A percentile compares a stretch with the other conserved stretches of the same genome.
Evolutionary conservation across 2,797 vertebrate species (phyloP).

Genomic region (Etheostoma nigrum): DNA sequence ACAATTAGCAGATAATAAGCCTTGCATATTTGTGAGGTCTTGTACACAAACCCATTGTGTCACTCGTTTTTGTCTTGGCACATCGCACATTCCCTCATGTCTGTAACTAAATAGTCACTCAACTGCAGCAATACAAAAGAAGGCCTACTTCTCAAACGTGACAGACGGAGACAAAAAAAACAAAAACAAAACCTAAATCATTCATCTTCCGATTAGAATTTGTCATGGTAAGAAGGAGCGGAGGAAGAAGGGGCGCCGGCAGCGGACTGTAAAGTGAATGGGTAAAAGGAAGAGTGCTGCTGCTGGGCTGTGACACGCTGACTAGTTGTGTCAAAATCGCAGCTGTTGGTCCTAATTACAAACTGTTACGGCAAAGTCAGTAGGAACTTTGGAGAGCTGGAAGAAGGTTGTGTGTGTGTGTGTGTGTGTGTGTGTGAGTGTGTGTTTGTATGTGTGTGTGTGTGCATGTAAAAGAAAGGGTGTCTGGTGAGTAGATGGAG

Average conservation of each 20-base stretch:
- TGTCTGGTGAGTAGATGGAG: constrained; percentile 37
- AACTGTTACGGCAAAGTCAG: constrained; percentile 47
- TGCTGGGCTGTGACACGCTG: constrained; percentile 58
- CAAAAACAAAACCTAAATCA: constrained; percentile 52
- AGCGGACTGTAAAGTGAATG: constrained; percentile 50
- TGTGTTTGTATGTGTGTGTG: background rate
- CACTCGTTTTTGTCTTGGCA: constrained; percentile 16
- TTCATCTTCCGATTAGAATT: constrained; percentile 52
- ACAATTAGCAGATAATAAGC: constrained; percentile 51
- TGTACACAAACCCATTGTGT: constrained; percentile 48
- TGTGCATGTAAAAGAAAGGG: constrained; percentile 9
- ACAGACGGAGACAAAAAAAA: constrained; percentile 25
- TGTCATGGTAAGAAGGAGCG: constrained; percentile 43
- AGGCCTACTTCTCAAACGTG: constrained; percentile 1
- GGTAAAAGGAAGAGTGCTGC: constrained; percentile 46
- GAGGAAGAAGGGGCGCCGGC: constrained; percentile 28
- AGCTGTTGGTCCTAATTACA: constrained; percentile 76
- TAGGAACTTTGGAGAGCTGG: constrained; percentile 43
- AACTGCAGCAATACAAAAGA: constrained; percentile 8
- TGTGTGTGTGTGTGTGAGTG: background rate
- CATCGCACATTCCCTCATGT: constrained; percentile 36
- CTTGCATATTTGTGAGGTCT: constrained; percentile 33
- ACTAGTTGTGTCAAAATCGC: constrained; percentile 71
- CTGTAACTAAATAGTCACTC: constrained; percentile 45
- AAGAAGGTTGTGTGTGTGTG: background rate